These are phyloP conservation scores for Bucorvus abyssinicus DNA, from an alignment of 2,797 vertebrate genomes.

Conservation along the genomic window DNA sequence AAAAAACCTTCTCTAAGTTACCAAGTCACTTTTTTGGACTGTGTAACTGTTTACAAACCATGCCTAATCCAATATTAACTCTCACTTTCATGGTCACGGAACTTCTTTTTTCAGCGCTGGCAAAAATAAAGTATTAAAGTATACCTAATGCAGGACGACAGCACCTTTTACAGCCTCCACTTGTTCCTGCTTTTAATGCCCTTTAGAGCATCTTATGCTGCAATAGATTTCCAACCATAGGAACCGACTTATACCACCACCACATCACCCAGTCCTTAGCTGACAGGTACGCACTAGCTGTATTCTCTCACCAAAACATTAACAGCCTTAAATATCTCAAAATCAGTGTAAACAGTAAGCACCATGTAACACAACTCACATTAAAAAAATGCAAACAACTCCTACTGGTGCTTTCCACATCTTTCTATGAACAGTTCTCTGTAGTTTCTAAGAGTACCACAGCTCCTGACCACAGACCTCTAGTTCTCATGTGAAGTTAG, in stretches of 20 bases:
- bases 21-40: background rate
- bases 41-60: background rate
- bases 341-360: background rate
- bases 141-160: background rate
- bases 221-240: background rate
- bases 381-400: background rate
- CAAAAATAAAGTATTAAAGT: background rate
- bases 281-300: background rate
- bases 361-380: background rate
- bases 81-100: background rate
- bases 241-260: background rate
- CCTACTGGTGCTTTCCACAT: background rate
- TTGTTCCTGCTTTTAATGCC: background rate
- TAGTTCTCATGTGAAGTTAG: background rate
- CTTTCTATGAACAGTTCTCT: background rate
- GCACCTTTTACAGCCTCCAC: background rate
- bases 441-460: background rate
- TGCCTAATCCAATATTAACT: background rate
- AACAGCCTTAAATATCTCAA: background rate
- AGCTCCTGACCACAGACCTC: background rate
- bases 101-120: background rate
- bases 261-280: background rate
- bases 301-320: background rate
- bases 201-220: background rate
- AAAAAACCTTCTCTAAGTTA: background rate